Evolutionary conservation across 2,888 invertebrate genomes (phyloP), one percentile per base, ranked within the genome.

Genomic region (Drosophila anomelani): DNA sequence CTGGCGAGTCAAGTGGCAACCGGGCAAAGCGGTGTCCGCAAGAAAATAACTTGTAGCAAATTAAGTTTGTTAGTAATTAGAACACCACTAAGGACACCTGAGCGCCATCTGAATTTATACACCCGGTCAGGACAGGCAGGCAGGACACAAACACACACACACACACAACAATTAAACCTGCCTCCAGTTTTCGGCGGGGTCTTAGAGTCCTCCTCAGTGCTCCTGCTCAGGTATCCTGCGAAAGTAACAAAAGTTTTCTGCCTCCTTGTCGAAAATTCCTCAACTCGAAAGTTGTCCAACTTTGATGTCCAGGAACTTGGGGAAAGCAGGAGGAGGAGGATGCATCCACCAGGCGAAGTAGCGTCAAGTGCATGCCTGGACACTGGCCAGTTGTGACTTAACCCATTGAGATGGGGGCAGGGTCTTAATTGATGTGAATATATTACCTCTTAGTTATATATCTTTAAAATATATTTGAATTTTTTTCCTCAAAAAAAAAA

Each of bases 31-130:
- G 71, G 56, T 76, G 70, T 63, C 75, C 64, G 75, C 81, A 77
- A 73, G 76, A 77, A 81, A 89, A 87, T 89, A 85, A 86, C 87
- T 89, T 87, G 89, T 77, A 77, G 89, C 77, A 87, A 86, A 86
- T 86, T 86, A 86, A 86, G 85, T 86, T 86, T 87, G 85, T 89
- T 86, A 85, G 85, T 89, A 89, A 86, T 86, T 86, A 86, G 85
- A 86, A 87, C 88, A 86, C 89, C 89, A 86, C 85, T 86, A 86
- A 86, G 89, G 80, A 86, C 85, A 86, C 85, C 85, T 86, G 89
- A 86, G 85, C 78, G 82, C 75, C 41, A 55, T 53, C 53, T 41
- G 68, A 55, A 55, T 67, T 67, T 67, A 68, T 56, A 56, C 56
- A 39, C 43, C 20, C 12, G 43, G 39, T 47, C 68, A 34, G 29